Evolutionary conservation across 2,888 invertebrate species (phyloP), one percentile per base, ranked within the genome.

Genomic region (Drosophila neotestacea): DNA sequence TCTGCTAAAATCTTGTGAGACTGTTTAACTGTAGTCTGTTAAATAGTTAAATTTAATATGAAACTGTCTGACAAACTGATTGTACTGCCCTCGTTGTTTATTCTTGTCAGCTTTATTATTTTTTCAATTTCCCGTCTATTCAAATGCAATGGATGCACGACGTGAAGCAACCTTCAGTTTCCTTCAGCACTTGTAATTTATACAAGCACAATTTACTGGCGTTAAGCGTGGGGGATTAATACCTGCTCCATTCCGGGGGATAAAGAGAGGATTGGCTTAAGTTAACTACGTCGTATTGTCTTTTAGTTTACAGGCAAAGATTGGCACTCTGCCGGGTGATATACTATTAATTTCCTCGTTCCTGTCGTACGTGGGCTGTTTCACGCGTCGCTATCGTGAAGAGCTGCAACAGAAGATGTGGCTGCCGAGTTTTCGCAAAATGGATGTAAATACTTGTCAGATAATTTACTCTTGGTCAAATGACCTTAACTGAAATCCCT

Each of bases 331-430:
- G 66, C 98, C 98, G 2, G 98, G 98, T n/a, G 98, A 99, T 91
- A 96, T 98, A 58, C 93, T 98, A 9, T 93, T 98, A 70, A 96
- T 97, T 60, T 96, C 98, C 7, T 98, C 98, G 7, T 98, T 98
- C 93, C 96, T 98, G 62, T 98, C 98, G 0, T 99, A 98, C 92
- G 97, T 98, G 59, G 98, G 98, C 27, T 98, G 98, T 92, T 99
- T 99, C 92, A 97, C 97, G 64, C 95, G 96, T 82, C 94, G 94
- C 68, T 99, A 98, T 91, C 94, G 98, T 56, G 91, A 94, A 54
- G 96, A 97, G 85, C 94, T 99, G 65, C 94, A 97, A 90, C 94
- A 96, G 34, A 95, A 96, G 47, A 94, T 95, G 90, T 98, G 98
- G 98, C 91, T 96, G 78, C 98, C 98, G 1, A 96, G 94, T 85